Evolutionary conservation across 2,888 invertebrate genomes (phyloP), one percentile per base, ranked within the genome.

Genomic region (Synergus umbraculus): DNA sequence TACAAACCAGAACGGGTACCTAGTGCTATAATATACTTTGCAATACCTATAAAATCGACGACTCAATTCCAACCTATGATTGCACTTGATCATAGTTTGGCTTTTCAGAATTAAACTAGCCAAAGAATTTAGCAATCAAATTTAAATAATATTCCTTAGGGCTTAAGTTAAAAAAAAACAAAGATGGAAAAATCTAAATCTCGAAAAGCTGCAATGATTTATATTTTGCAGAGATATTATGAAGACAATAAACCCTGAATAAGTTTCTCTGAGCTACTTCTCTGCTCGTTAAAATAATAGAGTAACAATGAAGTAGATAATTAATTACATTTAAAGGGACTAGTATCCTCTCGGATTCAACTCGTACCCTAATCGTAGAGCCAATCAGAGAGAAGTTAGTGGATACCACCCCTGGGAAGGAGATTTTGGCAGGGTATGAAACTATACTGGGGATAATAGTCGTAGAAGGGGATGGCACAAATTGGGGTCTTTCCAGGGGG

Each of bases 61-160:
- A 81, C 81, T 81, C 80, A 84, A 80, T 84, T 78, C 80, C 69
- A 78, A 81, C 76, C 73, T 44, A 4, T 58, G 37, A 69, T 78
- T 78, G 22, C 67, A 78, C 37, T 37, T 54, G 43, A 29, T 9
- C 3, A 65, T 65, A 65, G 7, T n/a, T 18, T 41, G n/a, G n/a
- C 41, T 66, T 43, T 66, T 43, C n/a, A 43, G 43, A n/a, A 66
- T 10, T n/a, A 43, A 43, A 66, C 18, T 43, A 43, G n/a, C 18
- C 4, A 18, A 43, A 43, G 2, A 66, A n/a, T 66, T 66, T 9
- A 41, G 4, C 15, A 65, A 43, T 66, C 15, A 18, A 66, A 66
- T 66, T n/a, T 41, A 8, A 41, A 43, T 12, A 29, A 29, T 29
- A 0, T 29, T 41, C 12, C n/a, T 37, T 41, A 64, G 1, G 37